Base-by-base conservation (phyloP, 23 tunicate species). In the Phallusia fumigata region DNA sequence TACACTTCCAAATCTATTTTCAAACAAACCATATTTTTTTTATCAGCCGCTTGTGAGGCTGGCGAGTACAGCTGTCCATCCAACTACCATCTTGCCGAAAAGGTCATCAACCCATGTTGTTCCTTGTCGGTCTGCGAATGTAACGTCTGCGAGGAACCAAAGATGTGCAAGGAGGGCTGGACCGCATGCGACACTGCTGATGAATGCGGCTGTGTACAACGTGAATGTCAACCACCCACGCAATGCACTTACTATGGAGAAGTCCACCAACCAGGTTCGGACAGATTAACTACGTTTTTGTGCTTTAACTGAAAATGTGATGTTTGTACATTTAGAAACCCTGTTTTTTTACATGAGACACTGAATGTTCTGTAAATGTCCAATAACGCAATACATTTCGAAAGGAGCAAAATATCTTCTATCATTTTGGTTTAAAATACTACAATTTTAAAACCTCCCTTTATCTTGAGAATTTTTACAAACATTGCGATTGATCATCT, bases 161-260 rank as follows among this genome's bases (percentile, higher is more conserved):
- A 87, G 74, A 79, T 81, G 26, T 96, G 99, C 87, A 82, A 81
- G 74, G 88, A 87, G 31, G 99, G 97, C 49, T 90, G 90, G 90
- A 74, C 53, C 15, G 93, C 85, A 33, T 50, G 51, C 36, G 99
- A 96, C 50, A 65, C 74, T 24, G 35, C 49, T 12, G 85, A 83
- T 72, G 93, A 80, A 19, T 96, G 99, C 82, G 97, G 97, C 28
- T 96, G 99, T 36, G 82, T 77, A 6, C 31, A 35, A 30, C 73
- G 96, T 13, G 78, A 69, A 78, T 96, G 96, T 52, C 36, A 51
- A 22, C 93, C 99, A 72, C 93, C 89, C 52, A 51, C 78, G 52
- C 52, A 76, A 65, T 96, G 99, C 74, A 52, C 58, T 21, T 78
- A 77, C 73, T 53, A 58, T 36, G 96, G 90, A 52, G 96, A 87